Evolutionary conservation across 2,888 invertebrate species (phyloP), one percentile per base, ranked within the genome.

Genomic region (Nebria brevicollis): DNA sequence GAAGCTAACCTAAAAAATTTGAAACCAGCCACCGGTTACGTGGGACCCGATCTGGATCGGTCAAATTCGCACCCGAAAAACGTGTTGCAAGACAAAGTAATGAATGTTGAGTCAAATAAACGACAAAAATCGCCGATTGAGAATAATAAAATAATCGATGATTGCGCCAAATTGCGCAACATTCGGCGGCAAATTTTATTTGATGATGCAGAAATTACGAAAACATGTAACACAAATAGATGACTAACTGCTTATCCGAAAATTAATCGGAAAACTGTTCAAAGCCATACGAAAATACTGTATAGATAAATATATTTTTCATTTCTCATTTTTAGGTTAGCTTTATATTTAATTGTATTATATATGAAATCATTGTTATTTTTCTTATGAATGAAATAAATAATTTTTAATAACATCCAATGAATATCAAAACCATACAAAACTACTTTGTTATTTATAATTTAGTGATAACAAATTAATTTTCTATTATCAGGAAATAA

Each of bases 1-100:
- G 83, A 86, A 72, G 86, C 83, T 66, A 85, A 82, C 54, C 85
- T 89, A 88, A 83, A 85, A 88, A 82, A 87, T 89, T 65, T 89
- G 86, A 83, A 89, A 11, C 88, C 87, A 89, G 86, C 92, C 0
- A 88, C 90, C 0, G 92, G 92, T 0, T 93, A 92, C 86, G 90
- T 91, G 81, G 89, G 91, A 0, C 83, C 83, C 25, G 89, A 90
- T 75, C 88, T 89, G 82, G 88, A 87, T 82, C 25, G 20, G 25
- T 25, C 88, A 0, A 88, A 88, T 77, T 89, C 89, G 82, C 84
- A 83, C 13, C 87, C 88, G 1, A 91, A 91, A 84, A 90, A 90
- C 81, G 88, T 91, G 26, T 84, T 91, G 13, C 91, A 91, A 85
- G 91, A 91, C 84, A 91, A 91, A 85, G 83, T 90, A 83, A 87